These are phyloP conservation scores for Aphelinus certus DNA, from an alignment of 1,140 invertebrate genomes.

Conservation along the genomic window DNA sequence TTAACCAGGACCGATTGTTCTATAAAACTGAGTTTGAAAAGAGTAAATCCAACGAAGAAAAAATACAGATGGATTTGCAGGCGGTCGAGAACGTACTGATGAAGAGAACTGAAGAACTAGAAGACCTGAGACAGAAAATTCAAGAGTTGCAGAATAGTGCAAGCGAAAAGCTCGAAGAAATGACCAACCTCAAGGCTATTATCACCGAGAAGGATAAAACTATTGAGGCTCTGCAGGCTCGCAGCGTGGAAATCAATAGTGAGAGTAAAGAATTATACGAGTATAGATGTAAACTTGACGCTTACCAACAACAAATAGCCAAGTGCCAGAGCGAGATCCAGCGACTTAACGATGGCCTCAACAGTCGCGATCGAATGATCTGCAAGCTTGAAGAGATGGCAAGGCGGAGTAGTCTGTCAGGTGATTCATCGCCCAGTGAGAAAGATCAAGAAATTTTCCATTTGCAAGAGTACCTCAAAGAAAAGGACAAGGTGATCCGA, in stretches of 20 bases:
- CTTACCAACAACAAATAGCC: slow-evolving; percentile 44
- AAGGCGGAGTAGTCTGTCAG: slow-evolving; percentile 49
- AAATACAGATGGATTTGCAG: slow-evolving; percentile 68
- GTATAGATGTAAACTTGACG: slow-evolving; percentile 50
- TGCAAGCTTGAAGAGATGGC: slow-evolving; percentile 56
- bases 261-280: slow-evolving; percentile 55
- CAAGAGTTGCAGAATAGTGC: slow-evolving; percentile 39
- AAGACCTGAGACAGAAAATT: slow-evolving; percentile 68
- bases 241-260: slow-evolving; percentile 56
- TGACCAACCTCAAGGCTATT: slow-evolving; percentile 51
- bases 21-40: slow-evolving; percentile 69
- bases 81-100: slow-evolving; percentile 68
- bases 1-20: slow-evolving; percentile 69
- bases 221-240: slow-evolving; percentile 55
- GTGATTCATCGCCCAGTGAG: slow-evolving; percentile 49
- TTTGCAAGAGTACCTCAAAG: slow-evolving; percentile 68
- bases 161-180: slow-evolving; percentile 49
- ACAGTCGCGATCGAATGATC: slow-evolving; percentile 54
- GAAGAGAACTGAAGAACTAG: slow-evolving; percentile 68
- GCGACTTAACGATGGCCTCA: slow-evolving; percentile 53
- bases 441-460: slow-evolving; percentile 69
- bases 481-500: slow-evolving; percentile 67
- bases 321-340: slow-evolving; percentile 52
- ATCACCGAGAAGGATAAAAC: slow-evolving; percentile 56
- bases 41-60: slow-evolving; percentile 65